A percentile compares a stretch with the other conserved stretches of the same genome.
Conservation (phyloP, 2,797 vertebrate species). For the Pteropus rufus region DNA sequence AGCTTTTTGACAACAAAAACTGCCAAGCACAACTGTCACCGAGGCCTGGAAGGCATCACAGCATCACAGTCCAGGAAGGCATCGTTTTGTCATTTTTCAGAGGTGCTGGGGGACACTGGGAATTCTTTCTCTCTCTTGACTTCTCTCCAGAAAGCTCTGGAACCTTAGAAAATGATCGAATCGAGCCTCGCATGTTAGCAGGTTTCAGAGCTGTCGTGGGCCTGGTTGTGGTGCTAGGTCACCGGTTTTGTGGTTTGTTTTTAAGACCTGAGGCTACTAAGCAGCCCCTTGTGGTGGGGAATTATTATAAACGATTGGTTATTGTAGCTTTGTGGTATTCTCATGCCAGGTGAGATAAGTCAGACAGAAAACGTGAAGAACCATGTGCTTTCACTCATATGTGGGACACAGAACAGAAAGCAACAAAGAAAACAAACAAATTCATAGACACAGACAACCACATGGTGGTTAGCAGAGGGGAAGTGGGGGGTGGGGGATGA, state of each 20-base stretch:
- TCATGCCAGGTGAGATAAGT: background rate
- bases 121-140: background rate
- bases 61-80: background rate
- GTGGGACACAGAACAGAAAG: background rate
- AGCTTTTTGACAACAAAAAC: background rate
- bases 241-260: background rate
- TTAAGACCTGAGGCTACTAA: background rate
- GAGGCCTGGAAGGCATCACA: background rate
- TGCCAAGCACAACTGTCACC: background rate
- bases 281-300: background rate
- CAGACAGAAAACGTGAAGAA: no score
- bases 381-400: background rate
- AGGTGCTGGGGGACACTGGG: background rate
- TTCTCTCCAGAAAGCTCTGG: background rate
- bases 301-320: background rate
- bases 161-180: no score
- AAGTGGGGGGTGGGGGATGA: background rate
- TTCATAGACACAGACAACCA: no score
- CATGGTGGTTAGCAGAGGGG: background rate
- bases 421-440: background rate
- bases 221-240: background rate
- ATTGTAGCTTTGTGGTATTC: background rate
- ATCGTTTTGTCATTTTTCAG: background rate
- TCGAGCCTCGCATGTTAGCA: accelerated
- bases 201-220: background rate